A percentile compares a stretch with the other conserved stretches of the same genome.
phyloP scores from a whole-genome alignment of 2,113 vertebrate genomes.

The Ciconia maguari region DNA sequence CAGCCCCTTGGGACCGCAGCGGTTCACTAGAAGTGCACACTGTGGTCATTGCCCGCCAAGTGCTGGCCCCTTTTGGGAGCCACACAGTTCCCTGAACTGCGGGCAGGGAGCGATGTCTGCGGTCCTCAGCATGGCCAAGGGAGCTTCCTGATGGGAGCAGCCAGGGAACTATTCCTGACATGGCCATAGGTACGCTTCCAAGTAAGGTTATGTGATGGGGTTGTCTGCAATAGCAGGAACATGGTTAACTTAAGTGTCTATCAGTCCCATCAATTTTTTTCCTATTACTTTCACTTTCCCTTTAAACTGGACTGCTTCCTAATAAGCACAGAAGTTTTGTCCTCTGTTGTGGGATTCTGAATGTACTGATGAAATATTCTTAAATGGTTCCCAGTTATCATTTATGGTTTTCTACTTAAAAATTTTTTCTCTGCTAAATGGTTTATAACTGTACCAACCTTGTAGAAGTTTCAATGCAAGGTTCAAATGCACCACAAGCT shows the following conservation, averaged over 20 bases:
- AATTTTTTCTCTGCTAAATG: not conserved
- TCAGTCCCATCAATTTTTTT: not conserved
- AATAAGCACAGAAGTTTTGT: not conserved
- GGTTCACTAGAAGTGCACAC: rapidly evolving
- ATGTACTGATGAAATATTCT: not conserved
- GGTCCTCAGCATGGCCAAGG: not conserved
- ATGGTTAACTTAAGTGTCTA: not conserved
- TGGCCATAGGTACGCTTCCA: rapidly evolving
- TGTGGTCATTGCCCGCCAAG: not conserved
- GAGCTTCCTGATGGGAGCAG: not conserved
- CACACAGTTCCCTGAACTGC: rapidly evolving
- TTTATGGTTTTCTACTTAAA: not conserved
- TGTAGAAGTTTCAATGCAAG: not conserved
- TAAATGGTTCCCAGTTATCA: not conserved
- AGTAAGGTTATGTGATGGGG: not conserved
- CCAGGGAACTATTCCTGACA: not conserved
- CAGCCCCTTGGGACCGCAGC: rapidly evolving
- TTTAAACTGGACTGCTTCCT: not conserved
- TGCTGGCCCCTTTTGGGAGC: not conserved
- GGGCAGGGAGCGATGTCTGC: too few species aligned
- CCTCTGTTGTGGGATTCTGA: not conserved
- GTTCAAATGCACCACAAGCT: not conserved
- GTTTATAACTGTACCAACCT: not conserved
- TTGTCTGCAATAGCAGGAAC: not conserved
- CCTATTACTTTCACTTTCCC: not conserved